phyloP scores from a whole-genome alignment of 2,113 vertebrate genomes.

The Microcebus lehilahytsara region DNA sequence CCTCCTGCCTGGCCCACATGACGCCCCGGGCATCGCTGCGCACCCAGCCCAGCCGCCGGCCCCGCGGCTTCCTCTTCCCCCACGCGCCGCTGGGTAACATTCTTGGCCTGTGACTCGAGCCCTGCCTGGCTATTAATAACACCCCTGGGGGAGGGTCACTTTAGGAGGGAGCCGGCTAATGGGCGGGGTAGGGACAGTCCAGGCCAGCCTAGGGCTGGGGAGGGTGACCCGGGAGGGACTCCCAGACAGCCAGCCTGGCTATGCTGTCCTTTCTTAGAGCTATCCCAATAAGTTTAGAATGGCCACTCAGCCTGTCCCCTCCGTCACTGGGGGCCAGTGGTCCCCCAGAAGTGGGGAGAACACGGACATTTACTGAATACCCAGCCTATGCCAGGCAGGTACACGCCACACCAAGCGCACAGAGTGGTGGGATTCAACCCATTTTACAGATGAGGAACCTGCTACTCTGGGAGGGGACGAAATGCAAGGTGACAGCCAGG shows the following conservation, averaged over 20 bases:
- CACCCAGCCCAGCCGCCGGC: conserved; percentile 47
- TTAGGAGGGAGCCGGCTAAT: conserved; percentile 45
- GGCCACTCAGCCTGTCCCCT: background rate
- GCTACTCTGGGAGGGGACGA: rapidly evolving
- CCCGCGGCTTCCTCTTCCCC: conserved; percentile 72
- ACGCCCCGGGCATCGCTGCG: conserved; percentile 30
- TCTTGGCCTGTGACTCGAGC: conserved; percentile 59
- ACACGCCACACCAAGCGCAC: background rate
- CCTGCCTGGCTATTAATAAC: conserved; percentile 70
- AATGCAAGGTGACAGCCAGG: background rate
- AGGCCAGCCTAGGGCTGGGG: background rate
- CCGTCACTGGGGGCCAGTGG: rapidly evolving
- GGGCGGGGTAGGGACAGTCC: conserved; percentile 1
- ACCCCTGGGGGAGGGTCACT: conserved; percentile 37
- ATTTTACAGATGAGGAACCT: background rate
- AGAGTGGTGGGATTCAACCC: background rate
- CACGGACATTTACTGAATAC: background rate
- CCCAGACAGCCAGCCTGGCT: conserved; percentile 27
- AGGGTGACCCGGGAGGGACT: background rate
- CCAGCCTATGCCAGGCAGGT: background rate
- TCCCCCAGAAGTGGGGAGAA: background rate
- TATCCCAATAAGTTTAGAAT: background rate
- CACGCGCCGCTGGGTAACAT: conserved; percentile 70
- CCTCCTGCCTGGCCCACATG: conserved; percentile 82
- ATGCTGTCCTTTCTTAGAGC: conserved; percentile 67